These are phyloP conservation scores for Pollimyrus isidori DNA, from an alignment of 2,113 vertebrate species.

Conservation along the genomic window DNA sequence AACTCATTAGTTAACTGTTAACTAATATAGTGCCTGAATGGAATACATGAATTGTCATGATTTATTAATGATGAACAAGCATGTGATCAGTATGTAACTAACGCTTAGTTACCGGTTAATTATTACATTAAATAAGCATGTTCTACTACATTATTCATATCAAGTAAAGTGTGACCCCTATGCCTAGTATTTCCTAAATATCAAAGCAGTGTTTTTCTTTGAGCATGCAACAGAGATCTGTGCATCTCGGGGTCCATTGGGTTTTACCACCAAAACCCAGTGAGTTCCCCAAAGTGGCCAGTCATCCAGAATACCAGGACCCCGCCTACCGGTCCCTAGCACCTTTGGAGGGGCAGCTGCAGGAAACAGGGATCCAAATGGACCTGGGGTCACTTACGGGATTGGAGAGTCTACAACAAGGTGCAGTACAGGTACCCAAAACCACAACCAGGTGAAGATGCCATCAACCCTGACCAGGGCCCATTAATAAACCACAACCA, in stretches of 20 bases:
- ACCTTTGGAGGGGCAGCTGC: neutral
- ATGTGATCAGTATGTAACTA: no score
- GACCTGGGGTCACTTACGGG: neutral
- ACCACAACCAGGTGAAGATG: neutral
- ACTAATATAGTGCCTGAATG: no score
- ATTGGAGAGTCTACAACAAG: neutral
- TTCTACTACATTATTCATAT: no score
- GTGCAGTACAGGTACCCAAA: neutral
- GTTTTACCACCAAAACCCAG: neutral
- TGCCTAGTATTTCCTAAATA: no score
- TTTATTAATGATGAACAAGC: no score
- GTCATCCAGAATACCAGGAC: neutral
- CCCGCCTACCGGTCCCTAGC: neutral
- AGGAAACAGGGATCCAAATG: neutral
- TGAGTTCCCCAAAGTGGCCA: neutral
- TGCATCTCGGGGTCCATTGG: neutral
- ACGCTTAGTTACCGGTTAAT: no score
- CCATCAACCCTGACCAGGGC: neutral
- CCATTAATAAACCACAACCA: no score
- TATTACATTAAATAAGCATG: no score
- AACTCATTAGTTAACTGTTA: no score
- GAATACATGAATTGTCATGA: no score
- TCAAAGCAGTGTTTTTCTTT: no score
- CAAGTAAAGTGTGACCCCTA: no score
- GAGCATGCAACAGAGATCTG: neutral